Evolutionary conservation across 2,888 invertebrate genomes (phyloP), one percentile per base, ranked within the genome.

Genomic region (Tipula unca): DNA sequence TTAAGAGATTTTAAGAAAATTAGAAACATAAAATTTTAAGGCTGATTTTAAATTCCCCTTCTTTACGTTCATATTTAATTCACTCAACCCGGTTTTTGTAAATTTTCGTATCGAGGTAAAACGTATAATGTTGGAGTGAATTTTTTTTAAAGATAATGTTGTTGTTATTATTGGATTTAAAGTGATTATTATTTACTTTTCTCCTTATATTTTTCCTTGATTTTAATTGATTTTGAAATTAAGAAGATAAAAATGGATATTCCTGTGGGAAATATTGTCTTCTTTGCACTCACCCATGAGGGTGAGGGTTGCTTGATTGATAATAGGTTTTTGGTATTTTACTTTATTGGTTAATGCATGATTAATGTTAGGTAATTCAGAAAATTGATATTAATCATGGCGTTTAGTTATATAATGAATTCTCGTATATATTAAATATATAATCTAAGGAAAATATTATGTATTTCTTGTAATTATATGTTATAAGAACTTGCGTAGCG

Each of bases 151-250:
- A 25, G 10, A 69, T 25, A 69, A 69, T 69, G 25, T 69, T 69
- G 69, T 69, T 69, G 69, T 69, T 69, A 48, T 48, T 48, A 69
- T 69, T 69, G 69, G 69, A 69, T 69, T 69, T 69, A 69, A 69
- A 69, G 69, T 69, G 69, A 69, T 69, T 69, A 69, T 69, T 69
- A 69, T 69, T 20, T 69, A 69, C 25, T 25, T 69, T 69, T 25
- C 69, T 69, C 13, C 69, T 10, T 69, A 69, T 10, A 25, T 69
- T 69, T 69, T 69, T 69, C 25, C 20, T 69, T 69, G 69, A 69
- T 69, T 69, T 69, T 69, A 69, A 69, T 69, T 69, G 69, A 69
- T 69, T 69, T 69, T 69, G 69, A 69, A 69, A 69, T 69, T 69
- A 69, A 69, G 69, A 69, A 69, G 69, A 69, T 69, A 69, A 69